Conservation (phyloP, 1,140 invertebrate genomes). For the Drosophila bipectinata region DNA sequence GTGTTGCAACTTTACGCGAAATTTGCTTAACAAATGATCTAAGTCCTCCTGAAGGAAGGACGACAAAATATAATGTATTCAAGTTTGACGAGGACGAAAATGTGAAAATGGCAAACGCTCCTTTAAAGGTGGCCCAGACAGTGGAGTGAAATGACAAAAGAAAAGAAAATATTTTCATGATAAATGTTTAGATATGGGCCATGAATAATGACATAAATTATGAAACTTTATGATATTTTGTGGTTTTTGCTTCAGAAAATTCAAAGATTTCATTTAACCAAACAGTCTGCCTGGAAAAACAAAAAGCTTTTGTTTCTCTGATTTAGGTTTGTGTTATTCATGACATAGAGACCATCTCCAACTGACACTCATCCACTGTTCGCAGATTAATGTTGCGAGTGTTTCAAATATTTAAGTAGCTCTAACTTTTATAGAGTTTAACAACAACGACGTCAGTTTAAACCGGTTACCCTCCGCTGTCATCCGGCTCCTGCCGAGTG, state of each 20-base stretch:
- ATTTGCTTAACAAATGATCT: conserved; percentile 72
- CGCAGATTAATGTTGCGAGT: conserved; percentile 49
- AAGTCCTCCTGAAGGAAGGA: neutral
- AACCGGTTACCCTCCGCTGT: conserved; percentile 3
- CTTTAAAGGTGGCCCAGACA: conserved; percentile 17
- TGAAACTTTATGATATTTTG: conserved; percentile 25
- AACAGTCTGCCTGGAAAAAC: neutral
- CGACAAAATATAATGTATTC: conserved; percentile 20
- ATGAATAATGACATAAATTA: conserved; percentile 45
- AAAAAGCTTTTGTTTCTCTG: neutral
- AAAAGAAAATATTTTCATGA: conserved; percentile 12
- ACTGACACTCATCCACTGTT: conserved; percentile 38
- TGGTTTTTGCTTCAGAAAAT: conserved; percentile 9
- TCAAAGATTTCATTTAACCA: conserved; percentile 23
- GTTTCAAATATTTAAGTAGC: conserved; percentile 59
- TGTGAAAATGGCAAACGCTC: conserved; percentile 21
- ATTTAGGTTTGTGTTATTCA: conserved; percentile 1
- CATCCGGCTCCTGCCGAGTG: conserved; percentile 6
- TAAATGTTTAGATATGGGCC: conserved; percentile 24
- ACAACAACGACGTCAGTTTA: conserved; percentile 31
- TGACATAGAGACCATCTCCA: conserved; percentile 25
- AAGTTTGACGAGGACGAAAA: conserved; percentile 7
- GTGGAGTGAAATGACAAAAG: conserved; percentile 18
- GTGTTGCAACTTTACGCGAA: conserved; percentile 62
- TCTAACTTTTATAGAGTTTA: conserved; percentile 48